A percentile compares a stretch with the other conserved stretches of the same genome.
Evolutionary conservation across 2,888 invertebrate genomes (phyloP).

Genomic region (Melitaea athalia): DNA sequence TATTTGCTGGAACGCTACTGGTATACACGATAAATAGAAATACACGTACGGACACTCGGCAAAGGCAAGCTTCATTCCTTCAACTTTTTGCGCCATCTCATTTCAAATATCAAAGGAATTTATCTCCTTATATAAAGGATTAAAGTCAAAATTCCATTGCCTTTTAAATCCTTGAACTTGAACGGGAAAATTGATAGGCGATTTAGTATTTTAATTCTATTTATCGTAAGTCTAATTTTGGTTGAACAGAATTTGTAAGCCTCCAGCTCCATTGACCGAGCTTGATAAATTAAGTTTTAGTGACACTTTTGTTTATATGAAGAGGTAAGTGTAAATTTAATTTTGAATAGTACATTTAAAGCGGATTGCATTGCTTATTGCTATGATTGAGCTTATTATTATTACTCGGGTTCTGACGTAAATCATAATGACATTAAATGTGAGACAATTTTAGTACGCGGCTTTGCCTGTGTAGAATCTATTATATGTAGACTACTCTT

Average conservation of each 20-base stretch:
- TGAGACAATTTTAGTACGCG: background rate
- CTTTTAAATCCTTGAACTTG: slow-evolving; percentile 25
- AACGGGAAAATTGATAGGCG: slow-evolving; percentile 34
- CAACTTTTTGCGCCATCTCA: slow-evolving; percentile 50
- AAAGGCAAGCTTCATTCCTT: slow-evolving; percentile 61
- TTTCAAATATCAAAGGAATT: slow-evolving; percentile 29
- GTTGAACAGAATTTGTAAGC: slow-evolving; percentile 4
- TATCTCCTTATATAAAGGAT: slow-evolving; percentile 29
- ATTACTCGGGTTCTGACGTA: slow-evolving; percentile 3
- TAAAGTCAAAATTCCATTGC: slow-evolving; percentile 37
- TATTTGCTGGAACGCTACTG: slow-evolving; percentile 49
- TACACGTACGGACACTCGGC: slow-evolving; percentile 46
- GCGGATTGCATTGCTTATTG: slow-evolving; percentile 10
- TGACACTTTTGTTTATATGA: slow-evolving; percentile 36
- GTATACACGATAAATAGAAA: slow-evolving; percentile 54
- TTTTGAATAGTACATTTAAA: slow-evolving; percentile 22
- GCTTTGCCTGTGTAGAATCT: background rate
- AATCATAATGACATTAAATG: background rate
- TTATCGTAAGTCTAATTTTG: slow-evolving; percentile 33
- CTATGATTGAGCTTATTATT: background rate
- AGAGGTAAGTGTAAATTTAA: slow-evolving; percentile 22
- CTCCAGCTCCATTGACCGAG: slow-evolving; percentile 24
- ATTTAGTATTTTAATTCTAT: slow-evolving; percentile 40
- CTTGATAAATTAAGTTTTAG: slow-evolving; percentile 35
- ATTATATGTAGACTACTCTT: no score